These are phyloP conservation scores for Helicolenus hilgendorfi DNA, from an alignment of 2,797 vertebrate species.

Conservation along the genomic window DNA sequence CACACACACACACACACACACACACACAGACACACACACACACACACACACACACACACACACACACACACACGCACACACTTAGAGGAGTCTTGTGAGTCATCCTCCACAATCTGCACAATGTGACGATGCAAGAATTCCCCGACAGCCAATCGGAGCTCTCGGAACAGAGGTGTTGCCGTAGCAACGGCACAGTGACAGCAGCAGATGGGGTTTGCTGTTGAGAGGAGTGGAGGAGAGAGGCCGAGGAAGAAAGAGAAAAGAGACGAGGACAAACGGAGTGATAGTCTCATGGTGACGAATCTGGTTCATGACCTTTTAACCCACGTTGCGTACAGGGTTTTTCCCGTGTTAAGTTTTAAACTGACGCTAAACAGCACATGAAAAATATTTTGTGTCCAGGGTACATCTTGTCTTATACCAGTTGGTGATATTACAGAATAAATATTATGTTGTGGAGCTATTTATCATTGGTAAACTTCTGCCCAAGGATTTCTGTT, in stretches of 20 bases:
- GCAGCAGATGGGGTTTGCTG: conserved; percentile 67
- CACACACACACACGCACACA: background rate
- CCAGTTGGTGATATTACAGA: background rate
- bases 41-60: background rate
- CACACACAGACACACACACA: conserved; percentile 7
- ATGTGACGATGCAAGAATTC: conserved; percentile 71
- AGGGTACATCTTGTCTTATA: background rate
- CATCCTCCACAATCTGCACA: conserved; percentile 68
- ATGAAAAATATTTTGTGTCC: background rate
- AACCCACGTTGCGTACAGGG: background rate
- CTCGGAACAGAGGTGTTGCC: conserved; percentile 59
- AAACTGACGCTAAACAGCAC: background rate
- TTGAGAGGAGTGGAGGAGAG: conserved; percentile 18
- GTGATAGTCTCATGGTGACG: background rate
- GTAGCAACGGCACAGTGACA: conserved; percentile 75
- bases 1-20: background rate
- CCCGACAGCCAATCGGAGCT: conserved; percentile 64
- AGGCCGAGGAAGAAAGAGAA: background rate
- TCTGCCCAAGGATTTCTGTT: background rate
- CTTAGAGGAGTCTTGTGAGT: conserved; percentile 48
- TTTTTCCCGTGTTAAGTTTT: background rate
- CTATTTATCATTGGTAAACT: background rate
- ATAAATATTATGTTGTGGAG: background rate
- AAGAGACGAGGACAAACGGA: conserved; percentile 6
- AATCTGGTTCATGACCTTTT: conserved; percentile 22